These are phyloP conservation scores for Urocitellus parryii DNA, from an alignment of 2,113 vertebrate genomes.

Conservation along the genomic window DNA sequence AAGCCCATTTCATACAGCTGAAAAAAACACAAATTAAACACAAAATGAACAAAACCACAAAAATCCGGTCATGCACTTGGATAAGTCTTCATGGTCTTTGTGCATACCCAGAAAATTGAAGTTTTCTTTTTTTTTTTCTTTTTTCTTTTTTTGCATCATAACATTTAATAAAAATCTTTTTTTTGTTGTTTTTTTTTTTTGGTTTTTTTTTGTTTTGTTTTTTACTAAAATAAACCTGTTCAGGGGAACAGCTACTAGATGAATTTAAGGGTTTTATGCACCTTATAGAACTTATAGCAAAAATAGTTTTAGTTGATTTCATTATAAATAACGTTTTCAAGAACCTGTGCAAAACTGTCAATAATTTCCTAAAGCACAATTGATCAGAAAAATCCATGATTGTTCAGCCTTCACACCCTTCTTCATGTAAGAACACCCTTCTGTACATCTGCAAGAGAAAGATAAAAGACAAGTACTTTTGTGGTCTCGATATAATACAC, in stretches of 20 bases:
- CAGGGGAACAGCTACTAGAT: constrained; percentile 94
- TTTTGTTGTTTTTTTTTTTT: constrained; percentile 82
- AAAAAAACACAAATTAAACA: constrained; percentile 83
- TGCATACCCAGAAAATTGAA: constrained; percentile 90
- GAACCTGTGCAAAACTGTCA: constrained; percentile 97
- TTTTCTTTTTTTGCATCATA: constrained; percentile 90
- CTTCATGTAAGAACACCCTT: constrained; percentile 88
- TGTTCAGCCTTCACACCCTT: constrained; percentile 93
- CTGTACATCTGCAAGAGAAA: constrained; percentile 88
- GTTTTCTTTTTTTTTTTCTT: constrained; percentile 74
- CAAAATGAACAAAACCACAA: constrained; percentile 91
- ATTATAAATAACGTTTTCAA: constrained; percentile 96
- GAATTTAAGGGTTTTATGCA: constrained; percentile 95
- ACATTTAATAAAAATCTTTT: constrained; percentile 96
- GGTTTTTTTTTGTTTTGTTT: constrained; percentile 87
- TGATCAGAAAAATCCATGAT: constrained; percentile 96
- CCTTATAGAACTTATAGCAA: constrained; percentile 97
- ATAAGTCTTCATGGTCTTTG: constrained; percentile 91
- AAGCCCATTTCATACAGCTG: constrained; percentile 89
- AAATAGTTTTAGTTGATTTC: constrained; percentile 97
- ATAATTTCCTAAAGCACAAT: constrained; percentile 95
- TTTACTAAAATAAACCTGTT: constrained; percentile 99
- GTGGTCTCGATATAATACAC: background rate
- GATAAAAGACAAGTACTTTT: constrained; percentile 69
- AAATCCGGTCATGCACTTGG: constrained; percentile 94